These are phyloP conservation scores for Epinephelus cyanopodus DNA, from an alignment of 2,113 vertebrate genomes.

Conservation along the genomic window DNA sequence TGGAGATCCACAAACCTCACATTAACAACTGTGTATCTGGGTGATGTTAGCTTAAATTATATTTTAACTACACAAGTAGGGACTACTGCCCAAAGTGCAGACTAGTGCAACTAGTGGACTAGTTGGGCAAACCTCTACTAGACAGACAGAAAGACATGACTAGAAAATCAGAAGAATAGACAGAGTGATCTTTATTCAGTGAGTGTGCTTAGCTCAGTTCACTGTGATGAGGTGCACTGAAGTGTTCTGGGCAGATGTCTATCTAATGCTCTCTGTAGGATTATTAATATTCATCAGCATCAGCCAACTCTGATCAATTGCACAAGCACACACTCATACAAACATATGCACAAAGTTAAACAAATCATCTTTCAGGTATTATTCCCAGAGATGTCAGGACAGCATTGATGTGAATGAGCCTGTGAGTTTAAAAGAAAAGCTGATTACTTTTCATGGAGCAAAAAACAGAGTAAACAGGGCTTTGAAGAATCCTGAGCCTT, in stretches of 20 bases:
- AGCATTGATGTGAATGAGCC: not conserved
- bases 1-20: too few species aligned
- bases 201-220: not conserved
- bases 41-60: too few species aligned
- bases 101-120: not conserved
- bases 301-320: not conserved
- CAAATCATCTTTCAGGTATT: conserved; percentile 3
- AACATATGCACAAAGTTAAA: not conserved
- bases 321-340: not conserved
- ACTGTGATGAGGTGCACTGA: conserved; percentile 7
- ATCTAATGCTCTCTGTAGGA: conserved; percentile 13
- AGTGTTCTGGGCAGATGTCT: conserved; percentile 31
- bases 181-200: not conserved
- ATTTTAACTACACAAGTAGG: too few species aligned
- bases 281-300: conserved; percentile 39
- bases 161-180: not conserved
- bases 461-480: not conserved
- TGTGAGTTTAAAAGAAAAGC: conserved; percentile 2
- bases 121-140: not conserved
- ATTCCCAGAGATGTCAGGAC: not conserved
- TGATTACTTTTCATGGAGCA: conserved; percentile 12
- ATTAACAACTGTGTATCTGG: too few species aligned
- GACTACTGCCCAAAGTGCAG: not conserved
- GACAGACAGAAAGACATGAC: not conserved
- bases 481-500: conserved; percentile 18